These are phyloP conservation scores for Meles meles DNA, from an alignment of 2,113 vertebrate species.

Conservation along the genomic window DNA sequence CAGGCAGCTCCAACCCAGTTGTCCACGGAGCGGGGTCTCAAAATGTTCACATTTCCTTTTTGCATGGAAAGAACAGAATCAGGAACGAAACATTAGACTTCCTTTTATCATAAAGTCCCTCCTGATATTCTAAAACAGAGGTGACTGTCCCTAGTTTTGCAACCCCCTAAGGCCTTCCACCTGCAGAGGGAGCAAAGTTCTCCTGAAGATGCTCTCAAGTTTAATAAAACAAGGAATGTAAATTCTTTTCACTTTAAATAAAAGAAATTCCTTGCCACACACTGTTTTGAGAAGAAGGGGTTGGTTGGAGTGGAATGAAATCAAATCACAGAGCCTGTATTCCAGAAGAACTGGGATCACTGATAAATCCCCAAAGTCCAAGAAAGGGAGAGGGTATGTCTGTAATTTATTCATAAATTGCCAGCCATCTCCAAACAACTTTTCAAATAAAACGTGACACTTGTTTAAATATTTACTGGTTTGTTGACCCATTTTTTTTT, in stretches of 20 bases:
- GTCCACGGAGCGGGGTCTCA: not conserved
- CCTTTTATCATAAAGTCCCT: not conserved
- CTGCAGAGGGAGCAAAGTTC: not conserved
- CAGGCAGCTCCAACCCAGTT: not conserved
- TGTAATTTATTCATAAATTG: slow-evolving; percentile 79
- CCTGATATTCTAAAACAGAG: not conserved
- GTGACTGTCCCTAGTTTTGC: not conserved
- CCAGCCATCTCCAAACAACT: slow-evolving; percentile 68
- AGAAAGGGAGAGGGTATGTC: slow-evolving; percentile 35
- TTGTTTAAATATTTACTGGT: slow-evolving; percentile 81
- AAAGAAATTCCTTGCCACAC: not conserved
- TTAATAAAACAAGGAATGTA: slow-evolving; percentile 4
- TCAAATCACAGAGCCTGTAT: not conserved
- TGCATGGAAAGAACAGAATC: too few species aligned
- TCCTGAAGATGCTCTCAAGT: not conserved
- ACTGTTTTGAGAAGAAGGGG: not conserved
- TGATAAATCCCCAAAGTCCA: not conserved
- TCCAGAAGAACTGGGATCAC: not conserved
- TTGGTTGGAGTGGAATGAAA: not conserved
- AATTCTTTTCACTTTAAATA: not conserved
- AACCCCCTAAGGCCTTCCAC: not conserved
- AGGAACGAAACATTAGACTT: not conserved
- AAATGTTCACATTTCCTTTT: not conserved
- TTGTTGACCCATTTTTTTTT: slow-evolving; percentile 76
- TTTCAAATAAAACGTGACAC: slow-evolving; percentile 78